Base-by-base conservation (phyloP, 30 jellyfish, hydroid and myxozoan species). In the Turritopsis dohrnii region DNA sequence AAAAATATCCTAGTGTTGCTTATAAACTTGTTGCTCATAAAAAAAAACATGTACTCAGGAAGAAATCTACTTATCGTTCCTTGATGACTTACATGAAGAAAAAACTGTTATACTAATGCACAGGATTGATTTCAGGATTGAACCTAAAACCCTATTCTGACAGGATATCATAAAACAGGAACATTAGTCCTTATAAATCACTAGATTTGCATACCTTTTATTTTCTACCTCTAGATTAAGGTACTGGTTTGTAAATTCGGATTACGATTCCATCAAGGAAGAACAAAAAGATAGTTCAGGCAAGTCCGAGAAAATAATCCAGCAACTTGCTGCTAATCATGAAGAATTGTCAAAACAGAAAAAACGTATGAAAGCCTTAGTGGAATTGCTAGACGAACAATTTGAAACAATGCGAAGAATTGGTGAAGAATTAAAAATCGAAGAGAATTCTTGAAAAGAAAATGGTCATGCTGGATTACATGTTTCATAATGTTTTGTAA, bases 321-420 rank as follows among this genome's bases (percentile, higher is more conserved):
- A 20, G 19, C 71, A 77, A 77, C 66, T 80, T 18, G 53, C 29
- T 17, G 54, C 87, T 21, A 80, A 80, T 80, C 52, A 41, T 21
- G 87, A 1, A 25, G 83, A 65, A n/a, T 17, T 80, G 21, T 9
- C 26, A 1, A 80, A 80, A 29, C 87, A 80, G 53, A 80, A 80
- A 52, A 41, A 30, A 52, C 52, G 60, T 19, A 53, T 71, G 65
- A 80, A 80, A 80, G 5, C 60, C 4, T 26, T 80, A 24, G 52
- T 53, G 52, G 87, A 80, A 5, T 28, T 25, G 52, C 53, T 80
- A 5, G 87, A 80, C 16, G 77, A 80, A 26, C 87, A 80, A n/a
- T 77, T 77, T n/a, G 71, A 25, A 18, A 77, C 21, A 30, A 77
- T 66, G 0, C 24, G 53, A 52, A 77, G 53, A 5, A 77, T 77